Evolutionary conservation across 1,140 invertebrate genomes (phyloP), one percentile per base, ranked within the genome.

Genomic region (Galleria mellonella): DNA sequence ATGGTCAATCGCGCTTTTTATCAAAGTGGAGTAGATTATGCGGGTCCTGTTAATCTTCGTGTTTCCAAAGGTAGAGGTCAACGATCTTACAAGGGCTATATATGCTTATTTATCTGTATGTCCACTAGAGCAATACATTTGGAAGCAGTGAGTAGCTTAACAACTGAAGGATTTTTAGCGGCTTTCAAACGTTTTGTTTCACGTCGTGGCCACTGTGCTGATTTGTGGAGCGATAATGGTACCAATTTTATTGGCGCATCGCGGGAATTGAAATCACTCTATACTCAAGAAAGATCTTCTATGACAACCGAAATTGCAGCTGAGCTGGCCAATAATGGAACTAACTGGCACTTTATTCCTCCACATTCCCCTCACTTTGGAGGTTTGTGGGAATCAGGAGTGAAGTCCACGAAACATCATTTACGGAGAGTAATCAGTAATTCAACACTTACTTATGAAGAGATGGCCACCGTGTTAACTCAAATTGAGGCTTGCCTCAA

Each of bases 401-500:
- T 60, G 1, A 53, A 63, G 40, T 51, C 47, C 1, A 37, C 51
- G 2, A 59, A 63, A 28, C 10, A 14, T 8, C 51, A 63, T 31
- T 42, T 59, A 13, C 10, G 14, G 11, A 29, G 49, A 17, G 37
- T 55, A 8, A 11, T 55, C 1, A 27, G 33, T n/a, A 28, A 50
- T 32, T 9, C 38, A 11, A 32, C 11, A n/a, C 37, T 52, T 4
- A 47, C 43, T 9, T 47, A 32, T 46, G 50, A 52, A 47, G 39
- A 41, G 14, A 29, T 41, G 39, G n/a, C 27, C 2, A 43, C 41
- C 1, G 12, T 66, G 1, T 13, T 41, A 7, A 36, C 35, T 17
- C 40, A 63, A 55, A 54, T 72, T 29, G 70, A 74, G 54, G 62
- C 62, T 5, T 39, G 41, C 15, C 42, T 79, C 33, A 79, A 78